A percentile compares a stretch with the other conserved stretches of the same genome.
These are phyloP conservation scores for Bufo gargarizans DNA, from an alignment of 2,113 vertebrate species.

Conservation along the genomic window DNA sequence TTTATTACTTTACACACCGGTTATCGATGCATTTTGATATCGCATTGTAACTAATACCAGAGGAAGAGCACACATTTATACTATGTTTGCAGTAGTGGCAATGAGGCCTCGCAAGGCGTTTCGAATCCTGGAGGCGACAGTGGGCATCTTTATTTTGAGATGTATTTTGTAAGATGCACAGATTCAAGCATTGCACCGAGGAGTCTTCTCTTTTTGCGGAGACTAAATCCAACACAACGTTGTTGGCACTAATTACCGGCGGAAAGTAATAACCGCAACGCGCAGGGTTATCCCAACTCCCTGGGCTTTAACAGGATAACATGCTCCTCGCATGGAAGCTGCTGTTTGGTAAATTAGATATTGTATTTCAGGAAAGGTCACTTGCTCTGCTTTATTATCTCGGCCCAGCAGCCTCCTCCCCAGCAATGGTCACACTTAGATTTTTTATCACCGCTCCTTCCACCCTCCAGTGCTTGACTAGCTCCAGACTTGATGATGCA, in stretches of 20 bases:
- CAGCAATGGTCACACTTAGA: slow-evolving; percentile 58
- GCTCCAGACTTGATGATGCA: slow-evolving; percentile 61
- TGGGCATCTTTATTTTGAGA: not conserved
- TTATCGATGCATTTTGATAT: not conserved
- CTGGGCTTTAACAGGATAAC: slow-evolving; percentile 63
- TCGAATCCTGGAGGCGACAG: not conserved
- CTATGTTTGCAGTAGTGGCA: no score
- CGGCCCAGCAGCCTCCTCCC: slow-evolving; percentile 62
- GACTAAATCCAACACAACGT: slow-evolving; percentile 65
- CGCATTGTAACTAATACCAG: not conserved
- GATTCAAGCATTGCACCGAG: not conserved
- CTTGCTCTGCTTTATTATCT: slow-evolving; percentile 66
- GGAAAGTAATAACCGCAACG: slow-evolving; percentile 67
- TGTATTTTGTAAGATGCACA: not conserved
- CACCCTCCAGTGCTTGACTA: slow-evolving; percentile 64
- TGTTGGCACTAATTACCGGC: slow-evolving; percentile 69
- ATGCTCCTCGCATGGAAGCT: slow-evolving; percentile 63
- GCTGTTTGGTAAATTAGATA: slow-evolving; percentile 70
- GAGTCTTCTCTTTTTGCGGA: slow-evolving; percentile 56
- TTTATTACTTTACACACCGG: not conserved
- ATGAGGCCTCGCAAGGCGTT: not conserved
- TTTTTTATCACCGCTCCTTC: slow-evolving; percentile 53
- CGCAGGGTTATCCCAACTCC: slow-evolving; percentile 58
- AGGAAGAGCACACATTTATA: not conserved
- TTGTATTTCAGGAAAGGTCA: slow-evolving; percentile 69